Conservation (phyloP, 1,140 invertebrate species). For the Leucophenga varia region DNA sequence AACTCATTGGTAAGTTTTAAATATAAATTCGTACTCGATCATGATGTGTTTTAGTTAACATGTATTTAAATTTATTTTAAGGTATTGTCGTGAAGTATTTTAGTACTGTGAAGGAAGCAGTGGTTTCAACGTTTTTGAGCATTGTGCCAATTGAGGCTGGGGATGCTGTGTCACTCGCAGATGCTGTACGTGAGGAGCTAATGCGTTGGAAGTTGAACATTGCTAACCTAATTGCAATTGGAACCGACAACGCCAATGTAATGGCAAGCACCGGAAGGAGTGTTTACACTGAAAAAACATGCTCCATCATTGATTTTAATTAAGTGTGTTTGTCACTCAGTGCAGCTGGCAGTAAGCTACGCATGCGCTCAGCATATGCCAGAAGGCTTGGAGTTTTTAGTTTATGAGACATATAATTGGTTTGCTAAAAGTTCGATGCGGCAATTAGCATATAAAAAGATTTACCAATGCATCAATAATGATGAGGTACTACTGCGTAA, state of each 20-base stretch:
- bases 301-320: slow-evolving; percentile 20
- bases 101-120: not conserved
- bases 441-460: slow-evolving; percentile 6
- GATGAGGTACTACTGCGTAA: no score
- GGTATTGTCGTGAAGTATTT: slow-evolving; percentile 4
- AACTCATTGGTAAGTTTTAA: slow-evolving; percentile 3
- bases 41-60: slow-evolving; percentile 2
- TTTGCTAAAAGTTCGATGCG: slow-evolving; percentile 14
- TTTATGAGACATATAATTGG: slow-evolving; percentile 41
- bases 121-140: slow-evolving; percentile 3
- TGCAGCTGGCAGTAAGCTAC: slow-evolving; percentile 46
- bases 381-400: slow-evolving; percentile 49
- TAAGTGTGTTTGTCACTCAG: slow-evolving; percentile 26
- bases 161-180: slow-evolving; percentile 12
- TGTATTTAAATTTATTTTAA: slow-evolving; percentile 1
- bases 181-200: slow-evolving; percentile 16
- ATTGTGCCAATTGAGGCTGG: slow-evolving; percentile 3
- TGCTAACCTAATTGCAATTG: slow-evolving; percentile 38
- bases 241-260: slow-evolving; percentile 49
- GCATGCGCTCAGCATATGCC: slow-evolving; percentile 23
- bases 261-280: slow-evolving; percentile 51
- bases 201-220: slow-evolving; percentile 10
- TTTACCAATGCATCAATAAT: no score
- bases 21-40: slow-evolving; percentile 1
- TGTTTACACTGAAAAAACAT: slow-evolving; percentile 27